Conservation (phyloP, 2,113 vertebrate genomes). For the Chloropsis hardwickii region DNA sequence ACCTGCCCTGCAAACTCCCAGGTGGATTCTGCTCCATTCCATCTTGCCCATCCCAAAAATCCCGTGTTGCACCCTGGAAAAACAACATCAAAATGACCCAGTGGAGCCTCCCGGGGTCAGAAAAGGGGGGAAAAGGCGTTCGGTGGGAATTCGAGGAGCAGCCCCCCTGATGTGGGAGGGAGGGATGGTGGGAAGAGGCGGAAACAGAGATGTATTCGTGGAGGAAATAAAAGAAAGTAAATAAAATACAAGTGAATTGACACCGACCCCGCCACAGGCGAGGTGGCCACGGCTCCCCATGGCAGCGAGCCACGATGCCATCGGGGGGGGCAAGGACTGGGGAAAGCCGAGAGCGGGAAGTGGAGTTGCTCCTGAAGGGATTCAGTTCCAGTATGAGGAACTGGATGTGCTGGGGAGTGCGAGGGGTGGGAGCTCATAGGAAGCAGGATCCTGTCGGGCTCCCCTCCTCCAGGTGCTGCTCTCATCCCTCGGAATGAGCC, state of each 20-base stretch:
- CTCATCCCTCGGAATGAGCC: background rate
- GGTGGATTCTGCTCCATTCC: background rate
- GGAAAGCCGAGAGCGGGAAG: background rate
- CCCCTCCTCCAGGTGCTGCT: background rate
- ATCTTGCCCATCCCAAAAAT: background rate
- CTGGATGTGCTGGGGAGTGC: background rate
- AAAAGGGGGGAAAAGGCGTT: background rate
- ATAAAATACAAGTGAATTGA: background rate
- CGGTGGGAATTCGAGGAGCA: background rate
- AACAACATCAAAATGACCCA: rapidly evolving
- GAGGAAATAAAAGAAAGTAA: background rate
- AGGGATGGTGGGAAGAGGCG: rapidly evolving
- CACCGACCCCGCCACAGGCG: rapidly evolving
- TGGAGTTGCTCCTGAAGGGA: background rate
- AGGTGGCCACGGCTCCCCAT: background rate
- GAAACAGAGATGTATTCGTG: rapidly evolving
- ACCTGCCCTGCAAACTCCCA: rapidly evolving
- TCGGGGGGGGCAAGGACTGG: background rate
- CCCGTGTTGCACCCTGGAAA: rapidly evolving
- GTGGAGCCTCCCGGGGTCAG: rapidly evolving
- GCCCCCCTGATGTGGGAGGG: rapidly evolving
- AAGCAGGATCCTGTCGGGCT: background rate
- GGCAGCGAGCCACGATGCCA: background rate
- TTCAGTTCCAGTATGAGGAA: rapidly evolving
- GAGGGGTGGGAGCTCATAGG: too few relatives aligned